Evolutionary conservation across 1,140 invertebrate genomes (phyloP).

Genomic region (Adoxophyes honmai): DNA sequence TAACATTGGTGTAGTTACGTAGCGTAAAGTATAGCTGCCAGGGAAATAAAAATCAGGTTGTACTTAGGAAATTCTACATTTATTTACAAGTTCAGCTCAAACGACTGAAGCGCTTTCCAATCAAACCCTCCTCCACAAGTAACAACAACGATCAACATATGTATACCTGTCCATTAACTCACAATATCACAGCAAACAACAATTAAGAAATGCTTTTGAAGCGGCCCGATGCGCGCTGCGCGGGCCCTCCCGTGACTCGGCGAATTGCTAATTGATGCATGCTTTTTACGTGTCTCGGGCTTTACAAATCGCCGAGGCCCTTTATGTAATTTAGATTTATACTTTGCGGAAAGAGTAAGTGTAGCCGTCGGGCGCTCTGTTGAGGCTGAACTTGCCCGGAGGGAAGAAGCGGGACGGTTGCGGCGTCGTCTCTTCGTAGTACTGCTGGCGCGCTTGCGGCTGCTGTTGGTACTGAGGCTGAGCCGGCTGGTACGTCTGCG

Average conservation of each 20-base stretch:
- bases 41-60: constrained; percentile 1
- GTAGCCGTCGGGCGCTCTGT: constrained; percentile 90
- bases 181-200: constrained; percentile 75
- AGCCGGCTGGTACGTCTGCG: constrained; percentile 36
- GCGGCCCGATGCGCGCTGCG: constrained; percentile 36
- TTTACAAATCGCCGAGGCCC: constrained; percentile 47
- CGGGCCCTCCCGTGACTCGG: constrained; percentile 53
- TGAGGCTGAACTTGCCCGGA: constrained; percentile 88
- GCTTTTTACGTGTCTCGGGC: constrained; percentile 47
- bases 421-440: constrained; percentile 80
- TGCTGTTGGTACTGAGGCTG: constrained; percentile 39
- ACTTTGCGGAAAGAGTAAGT: constrained; percentile 87
- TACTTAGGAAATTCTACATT: constrained; percentile 43
- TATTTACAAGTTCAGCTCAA: constrained; percentile 67
- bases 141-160: constrained; percentile 54
- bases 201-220: constrained; percentile 66
- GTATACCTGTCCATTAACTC: constrained; percentile 61
- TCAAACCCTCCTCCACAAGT: constrained; percentile 36
- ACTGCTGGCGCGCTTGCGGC: constrained; percentile 48
- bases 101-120: constrained; percentile 38
- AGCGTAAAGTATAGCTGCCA: too few relatives aligned
- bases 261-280: constrained; percentile 57
- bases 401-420: constrained; percentile 86
- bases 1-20: too few relatives aligned
- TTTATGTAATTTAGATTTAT: constrained; percentile 49